These are phyloP conservation scores for Cossypha niveicapilla DNA, from an alignment of 2,797 vertebrate genomes.

Conservation along the genomic window DNA sequence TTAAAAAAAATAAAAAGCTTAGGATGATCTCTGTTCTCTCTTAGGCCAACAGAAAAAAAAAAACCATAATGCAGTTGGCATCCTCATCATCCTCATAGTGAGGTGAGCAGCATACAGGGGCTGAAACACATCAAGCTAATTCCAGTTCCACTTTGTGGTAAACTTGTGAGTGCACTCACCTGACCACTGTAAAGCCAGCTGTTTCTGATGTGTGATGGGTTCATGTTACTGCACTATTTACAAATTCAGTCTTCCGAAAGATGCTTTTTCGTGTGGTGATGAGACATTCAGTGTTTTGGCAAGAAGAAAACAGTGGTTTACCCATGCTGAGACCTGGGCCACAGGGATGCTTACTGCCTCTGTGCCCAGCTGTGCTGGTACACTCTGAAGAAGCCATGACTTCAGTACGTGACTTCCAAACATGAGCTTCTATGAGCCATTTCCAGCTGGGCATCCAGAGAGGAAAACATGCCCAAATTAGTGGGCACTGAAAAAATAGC, in stretches of 20 bases:
- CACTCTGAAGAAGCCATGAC: not conserved
- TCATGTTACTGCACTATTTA: not conserved
- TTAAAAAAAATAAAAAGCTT: not conserved
- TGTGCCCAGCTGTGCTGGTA: not conserved
- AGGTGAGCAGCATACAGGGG: not conserved
- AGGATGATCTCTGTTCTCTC: not conserved
- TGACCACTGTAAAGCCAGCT: not conserved
- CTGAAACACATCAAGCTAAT: not conserved
- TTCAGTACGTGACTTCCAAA: not conserved
- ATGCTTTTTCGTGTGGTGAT: not conserved
- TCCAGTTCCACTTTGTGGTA: not conserved
- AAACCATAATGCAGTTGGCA: not conserved
- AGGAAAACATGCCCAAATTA: constrained; percentile 6
- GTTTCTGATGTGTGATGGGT: not conserved
- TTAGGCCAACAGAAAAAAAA: not conserved
- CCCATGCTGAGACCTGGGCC: accelerated
- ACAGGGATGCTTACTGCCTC: not conserved
- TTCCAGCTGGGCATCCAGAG: not conserved
- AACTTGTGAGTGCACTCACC: not conserved
- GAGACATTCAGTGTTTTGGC: not conserved
- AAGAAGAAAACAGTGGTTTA: not conserved
- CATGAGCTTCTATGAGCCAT: not conserved
- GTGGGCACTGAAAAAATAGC: not conserved
- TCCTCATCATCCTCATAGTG: not conserved
- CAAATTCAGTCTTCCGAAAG: not conserved